Base-by-base conservation (phyloP, 2,888 invertebrate genomes). In the Sphaeridia pumilis region DNA sequence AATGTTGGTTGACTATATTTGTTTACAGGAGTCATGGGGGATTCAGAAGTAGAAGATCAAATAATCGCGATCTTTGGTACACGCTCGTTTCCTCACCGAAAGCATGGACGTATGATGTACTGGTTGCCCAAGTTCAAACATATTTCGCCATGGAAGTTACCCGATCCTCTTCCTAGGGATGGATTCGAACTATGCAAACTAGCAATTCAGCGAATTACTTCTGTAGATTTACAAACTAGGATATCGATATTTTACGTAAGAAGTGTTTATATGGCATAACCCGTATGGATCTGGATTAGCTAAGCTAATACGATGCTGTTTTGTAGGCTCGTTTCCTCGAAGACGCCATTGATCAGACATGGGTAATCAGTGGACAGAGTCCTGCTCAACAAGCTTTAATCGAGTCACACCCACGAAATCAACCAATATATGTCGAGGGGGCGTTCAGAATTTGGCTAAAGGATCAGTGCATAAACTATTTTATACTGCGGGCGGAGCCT, bases 71-170 rank as follows among this genome's bases (percentile, higher is more conserved):
- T 84, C 45, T 99, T 95, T 72, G 95, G 97, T 0, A 73, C 73
- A 22, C 74, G 80, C 59, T 85, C 85, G 0, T 71, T 72, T 60
- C 75, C 74, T 0, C 68, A 73, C 49, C 68, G 69, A 36, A 75
- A 75, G 58, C 72, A 69, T 54, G 71, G 70, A 47, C 69, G 79
- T 34, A 76, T 77, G 75, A 67, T 75, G 63, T 80, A 79, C 65
- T 80, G 79, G 80, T 71, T 77, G 72, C 93, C 95, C 0, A 98
- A 97, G 70, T 89, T 98, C 68, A 87, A 82, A 68, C 82, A 93
- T 68, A 70, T 84, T 1, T 87, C 86, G 51, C 94, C 94, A 1
- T 94, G 87, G 84, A 78, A 78, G 3, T 70, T 87, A 49, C 90
- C 89, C 0, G 76, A 80, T 46, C 78, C 81, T 1, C 69, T 87